Base-by-base conservation (phyloP, 2,888 invertebrate species). In the Cantharis rustica region DNA sequence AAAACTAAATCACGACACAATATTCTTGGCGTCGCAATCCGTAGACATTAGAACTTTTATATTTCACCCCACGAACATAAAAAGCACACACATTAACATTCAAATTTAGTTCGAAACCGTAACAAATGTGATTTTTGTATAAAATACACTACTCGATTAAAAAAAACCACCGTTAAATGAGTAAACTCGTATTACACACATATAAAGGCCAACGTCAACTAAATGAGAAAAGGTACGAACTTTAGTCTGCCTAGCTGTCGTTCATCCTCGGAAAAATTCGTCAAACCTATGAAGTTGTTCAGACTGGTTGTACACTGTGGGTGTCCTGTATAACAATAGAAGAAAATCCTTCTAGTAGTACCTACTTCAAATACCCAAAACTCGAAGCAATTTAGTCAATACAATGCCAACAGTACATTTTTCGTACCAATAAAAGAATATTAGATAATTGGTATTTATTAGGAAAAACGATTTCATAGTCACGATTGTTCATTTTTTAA, bases 261-360 rank as follows among this genome's bases (percentile, higher is more conserved):
- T 17, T n/a, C 2, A 2, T 1, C 2, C 3, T 66, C 64, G 64
- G 20, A 23, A 20, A 66, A n/a, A 9, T 20, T 66, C 64, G 64
- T 20, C 1, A 20, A 23, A 16, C 17, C 20, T 66, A 66, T 66
- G 64, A 66, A 66, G 64, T 74, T 78, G 75, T 75, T 71, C 64
- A 73, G 75, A 70, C 73, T 68, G 72, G 68, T 71, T 77, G 73
- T 71, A 75, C 75, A 69, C 79, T 66, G 76, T 75, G 76, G 79
- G 79, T 79, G 76, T 76, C 79, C 75, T 63, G 61, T 70, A 68
- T 73, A 72, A 78, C 78, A 78, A 78, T 78, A 69, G 73, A 64
- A 73, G 69, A 47, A 47, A 47, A 47, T 47, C 7, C 47, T 47
- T 47, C n/a, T 47, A n/a, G n/a, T 47, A 47, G n/a, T 47, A 47